These are phyloP conservation scores for Xestia rhomboidea DNA, from an alignment of 2,888 invertebrate species.

Conservation along the genomic window DNA sequence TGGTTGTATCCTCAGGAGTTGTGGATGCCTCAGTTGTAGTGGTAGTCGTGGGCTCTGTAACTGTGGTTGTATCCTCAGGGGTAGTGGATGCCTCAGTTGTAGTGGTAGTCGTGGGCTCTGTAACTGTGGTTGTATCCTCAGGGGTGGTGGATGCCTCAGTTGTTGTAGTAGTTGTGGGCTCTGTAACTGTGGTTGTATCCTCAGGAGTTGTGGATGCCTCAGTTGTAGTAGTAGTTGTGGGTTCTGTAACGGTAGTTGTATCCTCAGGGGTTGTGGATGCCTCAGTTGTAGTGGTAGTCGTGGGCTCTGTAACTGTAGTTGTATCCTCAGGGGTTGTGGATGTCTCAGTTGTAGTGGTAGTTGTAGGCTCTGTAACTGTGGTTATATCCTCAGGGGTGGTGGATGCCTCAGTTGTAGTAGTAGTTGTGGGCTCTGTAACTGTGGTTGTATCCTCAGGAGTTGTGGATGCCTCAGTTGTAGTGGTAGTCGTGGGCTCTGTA, in stretches of 20 bases:
- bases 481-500: too few relatives aligned
- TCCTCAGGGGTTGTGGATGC: background rate
- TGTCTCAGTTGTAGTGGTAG: background rate
- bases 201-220: background rate
- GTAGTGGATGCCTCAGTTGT: background rate
- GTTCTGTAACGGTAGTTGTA: too few relatives aligned
- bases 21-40: background rate
- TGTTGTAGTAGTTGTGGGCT: background rate
- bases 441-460: too few relatives aligned
- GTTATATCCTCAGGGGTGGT: background rate
- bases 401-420: background rate
- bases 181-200: background rate
- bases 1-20: too few relatives aligned
- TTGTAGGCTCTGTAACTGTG: background rate
- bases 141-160: background rate
- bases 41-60: background rate
- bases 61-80: background rate
- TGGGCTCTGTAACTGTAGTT: background rate
- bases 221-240: background rate
- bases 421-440: background rate
- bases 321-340: background rate
- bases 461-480: too few relatives aligned
- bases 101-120: too few relatives aligned
- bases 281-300: background rate
- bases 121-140: too few relatives aligned